phyloP scores from a whole-genome alignment of 2,113 vertebrate species.

The Oriolus oriolus region DNA sequence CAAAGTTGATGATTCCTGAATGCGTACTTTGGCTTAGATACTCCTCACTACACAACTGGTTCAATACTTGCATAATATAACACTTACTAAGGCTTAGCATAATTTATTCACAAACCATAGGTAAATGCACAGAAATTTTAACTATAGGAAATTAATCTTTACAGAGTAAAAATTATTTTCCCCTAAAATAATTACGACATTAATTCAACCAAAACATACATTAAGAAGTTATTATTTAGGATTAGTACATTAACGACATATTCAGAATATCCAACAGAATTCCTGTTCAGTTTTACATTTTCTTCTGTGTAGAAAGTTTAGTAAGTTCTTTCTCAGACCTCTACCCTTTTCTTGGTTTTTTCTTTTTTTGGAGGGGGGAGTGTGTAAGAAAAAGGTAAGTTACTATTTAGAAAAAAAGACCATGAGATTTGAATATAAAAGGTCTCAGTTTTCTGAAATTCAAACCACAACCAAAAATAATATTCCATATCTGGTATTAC shows the following conservation, averaged over 20 bases:
- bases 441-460: not conserved
- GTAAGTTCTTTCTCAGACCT: not conserved
- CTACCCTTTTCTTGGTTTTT: not conserved
- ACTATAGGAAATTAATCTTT: not conserved
- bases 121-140: not conserved
- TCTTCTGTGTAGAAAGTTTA: not conserved
- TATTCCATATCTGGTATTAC: not conserved
- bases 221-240: not conserved
- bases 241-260: not conserved
- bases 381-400: not conserved
- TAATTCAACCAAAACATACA: not conserved
- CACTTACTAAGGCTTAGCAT: not conserved
- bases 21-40: not conserved
- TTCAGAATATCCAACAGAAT: not conserved
- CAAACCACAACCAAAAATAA: not conserved
- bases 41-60: not conserved
- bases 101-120: not conserved
- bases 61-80: not conserved
- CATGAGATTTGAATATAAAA: not conserved
- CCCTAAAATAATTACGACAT: not conserved
- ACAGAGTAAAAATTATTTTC: not conserved
- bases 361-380: fast-evolving
- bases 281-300: not conserved
- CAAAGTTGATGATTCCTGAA: not conserved
- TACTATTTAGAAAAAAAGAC: fast-evolving